A percentile compares a stretch with the other conserved stretches of the same genome.
These are phyloP conservation scores for Heliornis fulica DNA, from an alignment of 2,113 vertebrate genomes.

Conservation along the genomic window DNA sequence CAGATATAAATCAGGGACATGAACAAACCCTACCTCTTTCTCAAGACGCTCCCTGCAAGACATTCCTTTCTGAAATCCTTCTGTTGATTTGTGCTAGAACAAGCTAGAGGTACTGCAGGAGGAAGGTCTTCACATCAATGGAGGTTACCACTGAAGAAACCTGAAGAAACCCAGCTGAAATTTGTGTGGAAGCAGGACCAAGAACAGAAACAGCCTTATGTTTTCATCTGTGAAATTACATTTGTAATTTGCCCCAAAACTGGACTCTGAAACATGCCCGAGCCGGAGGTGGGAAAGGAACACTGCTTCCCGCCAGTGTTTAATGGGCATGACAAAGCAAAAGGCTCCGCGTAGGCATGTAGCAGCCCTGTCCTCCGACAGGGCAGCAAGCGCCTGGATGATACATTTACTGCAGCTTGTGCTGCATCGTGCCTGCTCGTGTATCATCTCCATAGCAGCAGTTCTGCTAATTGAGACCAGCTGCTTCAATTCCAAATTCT, in stretches of 20 bases:
- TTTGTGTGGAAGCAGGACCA: not conserved
- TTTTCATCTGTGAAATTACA: not conserved
- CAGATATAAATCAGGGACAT: not conserved
- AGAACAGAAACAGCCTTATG: not conserved
- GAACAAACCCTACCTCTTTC: not conserved
- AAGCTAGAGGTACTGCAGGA: not conserved
- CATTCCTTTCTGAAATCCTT: not conserved
- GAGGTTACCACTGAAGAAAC: accelerated
- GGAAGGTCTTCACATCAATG: not conserved
- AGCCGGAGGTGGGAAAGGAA: not conserved
- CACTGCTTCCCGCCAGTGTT: not conserved
- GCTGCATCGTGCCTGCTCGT: not conserved
- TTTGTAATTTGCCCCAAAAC: not conserved
- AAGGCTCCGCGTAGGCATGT: not conserved
- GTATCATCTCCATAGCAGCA: conserved; percentile 65
- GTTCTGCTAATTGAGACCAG: conserved; percentile 70
- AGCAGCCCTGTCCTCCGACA: not conserved
- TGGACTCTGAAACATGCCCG: not conserved
- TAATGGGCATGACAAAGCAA: not conserved
- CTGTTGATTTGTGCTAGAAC: not conserved
- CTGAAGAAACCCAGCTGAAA: not conserved
- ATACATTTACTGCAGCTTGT: not conserved
- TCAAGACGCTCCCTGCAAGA: accelerated
- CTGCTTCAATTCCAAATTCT: conserved; percentile 65
- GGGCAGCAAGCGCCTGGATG: not conserved